These are phyloP conservation scores for Drosophila yooni DNA, from an alignment of 2,888 invertebrate genomes.

Conservation along the genomic window DNA sequence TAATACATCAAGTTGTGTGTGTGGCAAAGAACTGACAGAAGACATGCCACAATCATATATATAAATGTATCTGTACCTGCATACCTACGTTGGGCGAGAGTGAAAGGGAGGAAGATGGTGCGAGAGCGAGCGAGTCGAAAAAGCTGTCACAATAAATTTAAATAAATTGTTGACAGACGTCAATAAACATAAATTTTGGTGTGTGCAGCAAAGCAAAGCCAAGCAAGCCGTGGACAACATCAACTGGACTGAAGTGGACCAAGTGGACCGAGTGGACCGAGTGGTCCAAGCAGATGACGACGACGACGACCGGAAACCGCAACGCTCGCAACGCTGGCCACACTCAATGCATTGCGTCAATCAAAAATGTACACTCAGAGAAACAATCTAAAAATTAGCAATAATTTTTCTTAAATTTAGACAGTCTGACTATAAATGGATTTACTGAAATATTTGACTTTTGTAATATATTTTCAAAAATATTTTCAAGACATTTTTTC, in stretches of 20 bases:
- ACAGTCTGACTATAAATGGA: too few species aligned
- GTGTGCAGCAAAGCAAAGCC: conserved; percentile 74
- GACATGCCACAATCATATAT: conserved; percentile 24
- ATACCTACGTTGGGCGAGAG: conserved; percentile 29
- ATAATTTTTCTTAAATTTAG: too few species aligned
- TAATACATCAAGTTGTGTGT: conserved; percentile 70
- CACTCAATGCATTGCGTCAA: conserved; percentile 69
- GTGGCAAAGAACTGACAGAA: conserved; percentile 14
- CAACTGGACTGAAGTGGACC: conserved; percentile 8
- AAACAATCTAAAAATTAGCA: background rate
- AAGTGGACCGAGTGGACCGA: conserved; percentile 2
- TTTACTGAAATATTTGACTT: too few species aligned
- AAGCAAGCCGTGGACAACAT: conserved; percentile 18
- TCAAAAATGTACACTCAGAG: conserved; percentile 61
- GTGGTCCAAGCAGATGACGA: conserved; percentile 43
- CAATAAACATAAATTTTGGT: conserved; percentile 80
- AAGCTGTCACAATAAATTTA: conserved; percentile 81
- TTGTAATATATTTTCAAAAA: too few species aligned
- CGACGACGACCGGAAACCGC: conserved; percentile 70
- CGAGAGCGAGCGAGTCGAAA: conserved; percentile 22
- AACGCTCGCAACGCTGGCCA: conserved; percentile 43
- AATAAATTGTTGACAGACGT: conserved; percentile 82
- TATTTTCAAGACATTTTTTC: too few species aligned
- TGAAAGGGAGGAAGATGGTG: conserved; percentile 9
- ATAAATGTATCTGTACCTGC: conserved; percentile 17